These are phyloP conservation scores for Excalfactoria chinensis DNA, from an alignment of 2,113 vertebrate genomes.

Conservation along the genomic window DNA sequence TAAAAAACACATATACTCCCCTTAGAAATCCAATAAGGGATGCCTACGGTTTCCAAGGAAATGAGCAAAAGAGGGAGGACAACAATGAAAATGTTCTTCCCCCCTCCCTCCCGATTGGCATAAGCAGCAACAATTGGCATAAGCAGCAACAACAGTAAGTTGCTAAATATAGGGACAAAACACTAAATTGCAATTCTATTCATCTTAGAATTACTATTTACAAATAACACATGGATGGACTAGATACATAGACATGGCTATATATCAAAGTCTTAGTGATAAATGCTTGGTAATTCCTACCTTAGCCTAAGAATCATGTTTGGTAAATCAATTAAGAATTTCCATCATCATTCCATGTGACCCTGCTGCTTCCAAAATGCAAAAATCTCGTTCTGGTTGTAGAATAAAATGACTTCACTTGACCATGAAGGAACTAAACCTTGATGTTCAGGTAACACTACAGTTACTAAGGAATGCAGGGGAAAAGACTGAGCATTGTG, in stretches of 20 bases:
- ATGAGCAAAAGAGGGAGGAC: slow-evolving; percentile 38
- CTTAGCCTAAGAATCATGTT: slow-evolving; percentile 53
- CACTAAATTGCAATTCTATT: neutral
- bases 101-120: neutral
- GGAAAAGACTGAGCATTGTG: slow-evolving; percentile 35
- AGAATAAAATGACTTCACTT: slow-evolving; percentile 39
- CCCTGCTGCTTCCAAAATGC: slow-evolving; percentile 2
- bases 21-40: slow-evolving; percentile 16
- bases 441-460: slow-evolving; percentile 46
- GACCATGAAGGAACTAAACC: slow-evolving; percentile 39
- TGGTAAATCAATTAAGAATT: slow-evolving; percentile 60
- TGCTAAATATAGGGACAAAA: slow-evolving; percentile 40
- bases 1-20: neutral
- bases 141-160: slow-evolving; percentile 6
- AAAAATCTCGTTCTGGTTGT: neutral
- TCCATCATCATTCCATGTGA: slow-evolving; percentile 48
- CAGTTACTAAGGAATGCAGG: slow-evolving; percentile 44
- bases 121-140: neutral
- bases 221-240: slow-evolving; percentile 11
- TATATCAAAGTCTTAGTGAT: neutral
- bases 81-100: neutral
- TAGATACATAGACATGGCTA: neutral
- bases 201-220: neutral
- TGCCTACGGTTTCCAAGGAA: slow-evolving; percentile 57
- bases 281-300: slow-evolving; percentile 47